phyloP scores from a whole-genome alignment of 2,888 invertebrate species.

The Orgyia antiqua region DNA sequence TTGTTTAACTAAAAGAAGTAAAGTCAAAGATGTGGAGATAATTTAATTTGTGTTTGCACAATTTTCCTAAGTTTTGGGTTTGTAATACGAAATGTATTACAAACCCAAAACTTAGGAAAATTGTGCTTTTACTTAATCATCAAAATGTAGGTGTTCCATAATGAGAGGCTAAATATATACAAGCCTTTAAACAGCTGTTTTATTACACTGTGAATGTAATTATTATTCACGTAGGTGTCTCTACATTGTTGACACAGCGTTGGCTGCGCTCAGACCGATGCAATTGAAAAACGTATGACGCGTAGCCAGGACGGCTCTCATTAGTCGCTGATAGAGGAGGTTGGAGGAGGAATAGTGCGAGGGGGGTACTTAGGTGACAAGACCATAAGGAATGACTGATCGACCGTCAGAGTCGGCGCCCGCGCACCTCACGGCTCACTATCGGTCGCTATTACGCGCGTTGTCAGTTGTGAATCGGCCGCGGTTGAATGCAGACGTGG shows the following conservation, averaged over 20 bases:
- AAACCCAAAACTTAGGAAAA: too few relatives aligned
- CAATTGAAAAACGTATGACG: constrained; percentile 28
- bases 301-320: constrained; percentile 59
- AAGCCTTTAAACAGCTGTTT: constrained; percentile 1
- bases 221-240: constrained; percentile 15
- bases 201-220: constrained; percentile 3
- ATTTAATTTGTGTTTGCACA: too few relatives aligned
- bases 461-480: constrained; percentile 58
- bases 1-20: too few relatives aligned
- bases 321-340: constrained; percentile 40
- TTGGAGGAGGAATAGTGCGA: constrained; percentile 13
- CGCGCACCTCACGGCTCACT: constrained; percentile 51
- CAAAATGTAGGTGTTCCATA: too few relatives aligned
- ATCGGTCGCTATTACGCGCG: constrained; percentile 31
- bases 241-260: constrained; percentile 23
- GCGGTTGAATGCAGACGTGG: constrained; percentile 69
- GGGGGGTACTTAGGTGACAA: constrained; percentile 49
- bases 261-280: constrained; percentile 13
- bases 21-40: too few relatives aligned
- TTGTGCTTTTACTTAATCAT: too few relatives aligned
- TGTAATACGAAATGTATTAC: too few relatives aligned
- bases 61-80: too few relatives aligned
- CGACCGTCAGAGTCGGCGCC: constrained; percentile 62
- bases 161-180: too few relatives aligned
- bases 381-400: constrained; percentile 67